phyloP scores from a whole-genome alignment of 1,140 invertebrate genomes.

The Olivierus martensii region DNA sequence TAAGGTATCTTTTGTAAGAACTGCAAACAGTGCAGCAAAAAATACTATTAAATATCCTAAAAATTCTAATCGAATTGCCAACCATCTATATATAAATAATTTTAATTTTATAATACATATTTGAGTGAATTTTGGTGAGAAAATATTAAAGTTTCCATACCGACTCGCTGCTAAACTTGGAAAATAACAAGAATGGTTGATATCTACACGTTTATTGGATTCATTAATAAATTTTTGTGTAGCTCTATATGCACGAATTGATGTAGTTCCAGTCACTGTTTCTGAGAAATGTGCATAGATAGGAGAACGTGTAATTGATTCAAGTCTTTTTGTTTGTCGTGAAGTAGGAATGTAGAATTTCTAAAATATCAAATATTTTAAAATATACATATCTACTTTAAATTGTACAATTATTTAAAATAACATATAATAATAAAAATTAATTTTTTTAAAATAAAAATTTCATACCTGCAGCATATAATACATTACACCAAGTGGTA shows the following conservation, averaged over 20 bases:
- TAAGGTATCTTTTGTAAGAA: conserved; percentile 42
- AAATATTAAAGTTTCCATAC: too few species aligned
- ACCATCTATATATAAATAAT: conserved; percentile 22
- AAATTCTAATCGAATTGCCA: conserved; percentile 30
- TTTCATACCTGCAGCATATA: conserved; percentile 58
- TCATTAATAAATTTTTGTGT: conserved; percentile 24
- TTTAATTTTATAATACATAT: background rate
- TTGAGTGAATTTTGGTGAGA: background rate
- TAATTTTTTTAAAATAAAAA: too few species aligned
- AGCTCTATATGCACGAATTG: conserved; percentile 36
- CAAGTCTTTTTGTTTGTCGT: conserved; percentile 83
- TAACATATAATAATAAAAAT: too few species aligned
- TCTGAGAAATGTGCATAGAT: conserved; percentile 98
- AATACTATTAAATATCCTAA: conserved; percentile 29
- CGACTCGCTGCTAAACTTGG: conserved; percentile 23
- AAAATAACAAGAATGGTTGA: conserved; percentile 55
- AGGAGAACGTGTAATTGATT: conserved; percentile 91
- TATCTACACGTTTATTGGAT: conserved; percentile 35
- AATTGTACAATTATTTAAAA: too few species aligned
- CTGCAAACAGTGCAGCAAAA: conserved; percentile 26
- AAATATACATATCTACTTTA: too few species aligned
- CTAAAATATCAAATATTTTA: conserved; percentile 42
- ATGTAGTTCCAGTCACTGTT: conserved; percentile 52
- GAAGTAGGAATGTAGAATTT: conserved; percentile 90
- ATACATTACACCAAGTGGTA: conserved; percentile 75